Base-by-base conservation (phyloP, 2,113 vertebrate genomes). In the Salvator merianae region DNA sequence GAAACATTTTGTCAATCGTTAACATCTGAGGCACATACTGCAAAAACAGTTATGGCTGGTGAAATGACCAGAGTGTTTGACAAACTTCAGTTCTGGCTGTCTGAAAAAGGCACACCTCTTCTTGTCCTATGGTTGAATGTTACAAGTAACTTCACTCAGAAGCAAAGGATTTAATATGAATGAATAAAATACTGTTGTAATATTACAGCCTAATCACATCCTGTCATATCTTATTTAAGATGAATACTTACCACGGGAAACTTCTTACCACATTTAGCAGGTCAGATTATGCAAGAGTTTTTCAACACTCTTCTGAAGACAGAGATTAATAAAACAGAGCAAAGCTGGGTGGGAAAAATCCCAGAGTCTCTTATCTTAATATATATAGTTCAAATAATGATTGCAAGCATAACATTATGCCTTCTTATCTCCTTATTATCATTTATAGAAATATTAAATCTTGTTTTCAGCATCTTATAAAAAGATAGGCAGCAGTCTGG, bases 191-290 rank as follows among this genome's bases (percentile, higher is more conserved):
- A 34, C 13, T 38, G 79, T 59, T 36, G 26, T 59, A 81, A 75
- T 76, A 69, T 40, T 81, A 62, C 10, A 47, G 9, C 14, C 62
- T 76, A 55, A 69, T 34, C 70, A 50, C 7, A 3, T 86, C 84
- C 73, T 38, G 34, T 87, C 43, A 74, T 34, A 26, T 77, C 73
- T 50, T 87, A 18, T 87, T 86, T 69, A 86, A 36, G 40, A n/a
- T 40, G 53, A 70, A 71, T 50, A 47, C 24, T 47, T 63, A 47
- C 13, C 18, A 55, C 24, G 32, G 76, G 20, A 83, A 40, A 77
- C 38, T 73, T 85, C 84, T 62, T 36, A 59, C 63, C 43, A 40
- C 66, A 78, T 84, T 73, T 65, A 85, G 59, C 55, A 79, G 69
- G 75, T 63, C 63, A 70, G 32, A 78, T 63, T 81, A 34, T 26